Evolutionary conservation across 2,113 vertebrate species (phyloP), one percentile per base, ranked within the genome.

Genomic region (Miniopterus natalensis): DNA sequence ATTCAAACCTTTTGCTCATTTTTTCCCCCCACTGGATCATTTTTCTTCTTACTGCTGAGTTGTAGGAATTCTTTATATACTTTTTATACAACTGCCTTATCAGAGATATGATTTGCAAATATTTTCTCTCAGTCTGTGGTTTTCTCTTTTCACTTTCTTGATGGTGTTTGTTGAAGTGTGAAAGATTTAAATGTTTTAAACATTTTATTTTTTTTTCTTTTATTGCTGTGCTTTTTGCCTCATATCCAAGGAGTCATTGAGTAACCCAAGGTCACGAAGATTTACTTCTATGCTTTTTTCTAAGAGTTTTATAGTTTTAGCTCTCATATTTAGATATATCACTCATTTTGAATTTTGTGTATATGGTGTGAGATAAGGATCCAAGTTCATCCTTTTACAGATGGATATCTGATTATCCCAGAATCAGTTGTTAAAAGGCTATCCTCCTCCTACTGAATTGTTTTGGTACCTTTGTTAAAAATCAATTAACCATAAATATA

Each of bases 101-200:
- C 29, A 57, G 36, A 55, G 17, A 55, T 45, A 23, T 74, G 47
- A 57, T 85, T 66, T 73, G 23, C 66, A 66, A 45, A 40, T 81
- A 95, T 20, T 55, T 63, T 66, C 29, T 63, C 31, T 77, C 61
- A 78, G 51, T 70, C 18, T 47, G 11, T 71, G 36, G 31, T 6
- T 74, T 86, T 25, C 9, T 8, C 65, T 95, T 95, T 92, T 81
- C 49, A 74, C 49, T 87, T 92, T 66, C 68, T 87, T 87, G 31
- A 68, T 14, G 65, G 65, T 88, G 15, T 85, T 71, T 84, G 31
- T 61, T 65, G 55, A 81, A 63, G 36, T 84, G 7, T 66, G 49
- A 57, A 90, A 31, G 42, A 68, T 90, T 68, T 77, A 70, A 18
- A 42, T 70, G 20, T 61, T 70, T n/a, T 75, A 84, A 55, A 5